Percentiles rank a stretch among this genome's conserved stretches.
phyloP scores from a whole-genome alignment of 2,888 invertebrate species.

The Calliphora vomitoria region DNA sequence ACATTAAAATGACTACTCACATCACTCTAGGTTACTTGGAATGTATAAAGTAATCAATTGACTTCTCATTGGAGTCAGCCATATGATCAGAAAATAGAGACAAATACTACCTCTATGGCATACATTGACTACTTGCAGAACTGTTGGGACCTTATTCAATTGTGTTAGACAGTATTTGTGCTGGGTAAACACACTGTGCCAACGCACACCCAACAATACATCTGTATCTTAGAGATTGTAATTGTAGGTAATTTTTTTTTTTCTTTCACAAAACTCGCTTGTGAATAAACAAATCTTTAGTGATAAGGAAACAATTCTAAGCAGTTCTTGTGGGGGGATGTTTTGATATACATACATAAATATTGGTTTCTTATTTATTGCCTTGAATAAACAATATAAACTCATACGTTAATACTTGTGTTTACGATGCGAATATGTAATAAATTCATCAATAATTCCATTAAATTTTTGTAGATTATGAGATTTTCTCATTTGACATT shows the following conservation, averaged over 20 bases:
- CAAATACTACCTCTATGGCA: too few relatives aligned
- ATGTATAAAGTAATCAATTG: too few relatives aligned
- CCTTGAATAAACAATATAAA: not conserved
- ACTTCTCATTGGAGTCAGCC: too few relatives aligned
- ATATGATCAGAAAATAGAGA: too few relatives aligned
- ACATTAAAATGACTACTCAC: too few relatives aligned
- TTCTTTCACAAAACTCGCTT: not conserved
- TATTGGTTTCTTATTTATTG: conserved; percentile 24
- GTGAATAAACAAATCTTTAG: conserved; percentile 1
- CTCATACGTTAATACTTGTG: not conserved
- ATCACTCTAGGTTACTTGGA: too few relatives aligned
- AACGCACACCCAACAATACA: not conserved
- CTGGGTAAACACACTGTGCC: not conserved
- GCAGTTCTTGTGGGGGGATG: not conserved
- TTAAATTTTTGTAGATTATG: not conserved
- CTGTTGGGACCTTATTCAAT: not conserved
- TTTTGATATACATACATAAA: not conserved
- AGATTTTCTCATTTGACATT: conserved; percentile 10
- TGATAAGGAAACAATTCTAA: conserved; percentile 4
- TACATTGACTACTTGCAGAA: too few relatives aligned
- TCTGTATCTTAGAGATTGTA: conserved; percentile 14
- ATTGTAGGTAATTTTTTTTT: conserved; percentile 8
- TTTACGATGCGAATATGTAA: not conserved
- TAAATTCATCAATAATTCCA: not conserved
- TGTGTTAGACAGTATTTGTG: not conserved